Percentiles rank a stretch among this genome's conserved stretches.
These are phyloP conservation scores for Eupithecia exiguata DNA, from an alignment of 2,888 invertebrate species.

Conservation along the genomic window DNA sequence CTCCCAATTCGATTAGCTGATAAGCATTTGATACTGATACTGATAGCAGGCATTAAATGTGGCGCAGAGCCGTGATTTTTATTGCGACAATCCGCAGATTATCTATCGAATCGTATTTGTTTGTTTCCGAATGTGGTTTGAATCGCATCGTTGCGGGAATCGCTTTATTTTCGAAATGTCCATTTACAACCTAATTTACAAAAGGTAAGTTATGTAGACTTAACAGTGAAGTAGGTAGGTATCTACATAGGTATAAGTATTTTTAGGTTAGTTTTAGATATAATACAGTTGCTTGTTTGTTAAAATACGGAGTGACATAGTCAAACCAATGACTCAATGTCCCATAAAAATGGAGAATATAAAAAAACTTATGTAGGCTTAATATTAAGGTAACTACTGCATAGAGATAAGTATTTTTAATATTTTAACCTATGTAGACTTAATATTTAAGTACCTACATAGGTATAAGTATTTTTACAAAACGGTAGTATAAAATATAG, in stretches of 20 bases:
- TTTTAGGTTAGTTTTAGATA: too few species aligned
- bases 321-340: too few species aligned
- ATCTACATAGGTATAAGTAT: too few species aligned
- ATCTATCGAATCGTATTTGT: constrained; percentile 51
- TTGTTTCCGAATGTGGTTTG: constrained; percentile 32
- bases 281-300: too few species aligned
- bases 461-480: background rate
- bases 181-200: background rate
- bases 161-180: constrained; percentile 26
- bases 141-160: constrained; percentile 30
- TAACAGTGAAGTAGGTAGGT: background rate
- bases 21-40: constrained; percentile 80
- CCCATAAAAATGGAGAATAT: too few species aligned
- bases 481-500: background rate
- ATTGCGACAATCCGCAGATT: constrained; percentile 72
- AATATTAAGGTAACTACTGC: too few species aligned
- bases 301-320: too few species aligned
- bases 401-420: background rate
- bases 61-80: constrained; percentile 79
- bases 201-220: background rate
- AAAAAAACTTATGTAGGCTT: too few species aligned
- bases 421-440: too few species aligned
- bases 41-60: constrained; percentile 77
- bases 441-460: too few species aligned
- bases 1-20: constrained; percentile 82